phyloP scores from a whole-genome alignment of 2,888 invertebrate genomes.

The Alentia gelatinosa region DNA sequence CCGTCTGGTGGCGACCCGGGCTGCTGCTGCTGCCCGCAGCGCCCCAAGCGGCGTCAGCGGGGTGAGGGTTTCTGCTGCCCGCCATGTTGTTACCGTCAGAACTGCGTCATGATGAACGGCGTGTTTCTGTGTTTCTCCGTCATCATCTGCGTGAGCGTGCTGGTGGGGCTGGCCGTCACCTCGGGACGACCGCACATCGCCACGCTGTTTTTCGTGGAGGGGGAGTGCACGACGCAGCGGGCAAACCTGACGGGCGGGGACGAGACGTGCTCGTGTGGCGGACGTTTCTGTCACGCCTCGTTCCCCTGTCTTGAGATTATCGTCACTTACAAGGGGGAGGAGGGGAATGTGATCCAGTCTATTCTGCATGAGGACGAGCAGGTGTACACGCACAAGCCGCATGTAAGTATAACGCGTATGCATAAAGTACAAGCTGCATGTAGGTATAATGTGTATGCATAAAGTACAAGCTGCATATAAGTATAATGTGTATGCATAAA shows the following conservation, averaged over 20 bases:
- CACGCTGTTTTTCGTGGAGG: not conserved
- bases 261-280: constrained; percentile 6
- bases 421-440: too few species aligned
- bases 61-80: not conserved
- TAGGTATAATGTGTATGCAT: too few species aligned
- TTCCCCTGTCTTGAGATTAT: constrained; percentile 32
- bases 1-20: not conserved
- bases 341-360: not conserved
- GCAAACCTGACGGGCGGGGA: constrained; percentile 6
- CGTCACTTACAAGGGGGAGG: not conserved
- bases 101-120: constrained; percentile 50
- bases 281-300: constrained; percentile 1
- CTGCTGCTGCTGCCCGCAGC: not conserved
- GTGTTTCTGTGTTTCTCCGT: constrained; percentile 33
- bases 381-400: not conserved
- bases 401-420: not conserved
- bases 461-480: not conserved
- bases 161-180: not conserved
- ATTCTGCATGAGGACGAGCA: constrained; percentile 39
- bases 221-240: constrained; percentile 20
- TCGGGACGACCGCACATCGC: not conserved
- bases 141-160: constrained; percentile 34
- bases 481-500: not conserved
- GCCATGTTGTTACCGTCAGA: constrained; percentile 32
- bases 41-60: not conserved